Conservation (phyloP, 92 coral and sea anemone species). For the Scolanthus callimorphus region DNA sequence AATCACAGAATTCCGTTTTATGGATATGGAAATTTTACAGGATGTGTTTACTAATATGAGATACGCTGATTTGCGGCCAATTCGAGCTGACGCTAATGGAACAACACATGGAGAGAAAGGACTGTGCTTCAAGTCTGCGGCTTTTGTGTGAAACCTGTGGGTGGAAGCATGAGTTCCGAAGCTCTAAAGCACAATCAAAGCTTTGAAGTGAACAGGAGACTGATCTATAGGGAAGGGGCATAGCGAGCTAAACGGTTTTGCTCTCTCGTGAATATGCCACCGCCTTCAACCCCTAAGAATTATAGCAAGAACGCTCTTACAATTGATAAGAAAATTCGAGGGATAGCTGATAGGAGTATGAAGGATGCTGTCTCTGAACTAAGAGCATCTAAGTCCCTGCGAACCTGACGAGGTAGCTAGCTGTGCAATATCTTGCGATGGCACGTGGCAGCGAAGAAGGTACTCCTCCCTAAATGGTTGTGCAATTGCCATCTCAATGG, state of each 20-base stretch:
- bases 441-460: constrained; percentile 11
- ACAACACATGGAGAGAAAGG: constrained; percentile 19
- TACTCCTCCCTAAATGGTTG: constrained; percentile 16
- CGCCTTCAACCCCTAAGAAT: constrained; percentile 6
- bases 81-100: constrained; percentile 11
- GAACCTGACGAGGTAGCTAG: background rate
- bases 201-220: constrained; percentile 23
- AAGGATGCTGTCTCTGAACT: constrained; percentile 16
- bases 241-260: constrained; percentile 17
- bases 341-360: constrained; percentile 11
- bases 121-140: constrained; percentile 30
- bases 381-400: constrained; percentile 1
- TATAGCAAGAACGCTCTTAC: constrained; percentile 10
- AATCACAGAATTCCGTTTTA: constrained; percentile 6
- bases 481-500: constrained; percentile 12
- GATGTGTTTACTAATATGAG: constrained; percentile 16
- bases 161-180: constrained; percentile 22
- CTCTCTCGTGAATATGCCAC: constrained; percentile 23
- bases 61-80: constrained; percentile 32
- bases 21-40: background rate
- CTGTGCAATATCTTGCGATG: constrained; percentile 26
- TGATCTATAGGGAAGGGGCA: constrained; percentile 8
- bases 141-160: constrained; percentile 26
- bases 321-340: constrained; percentile 13
- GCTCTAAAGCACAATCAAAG: constrained; percentile 2